phyloP scores from a whole-genome alignment of 2,888 invertebrate genomes.

The Diogma glabrata region DNA sequence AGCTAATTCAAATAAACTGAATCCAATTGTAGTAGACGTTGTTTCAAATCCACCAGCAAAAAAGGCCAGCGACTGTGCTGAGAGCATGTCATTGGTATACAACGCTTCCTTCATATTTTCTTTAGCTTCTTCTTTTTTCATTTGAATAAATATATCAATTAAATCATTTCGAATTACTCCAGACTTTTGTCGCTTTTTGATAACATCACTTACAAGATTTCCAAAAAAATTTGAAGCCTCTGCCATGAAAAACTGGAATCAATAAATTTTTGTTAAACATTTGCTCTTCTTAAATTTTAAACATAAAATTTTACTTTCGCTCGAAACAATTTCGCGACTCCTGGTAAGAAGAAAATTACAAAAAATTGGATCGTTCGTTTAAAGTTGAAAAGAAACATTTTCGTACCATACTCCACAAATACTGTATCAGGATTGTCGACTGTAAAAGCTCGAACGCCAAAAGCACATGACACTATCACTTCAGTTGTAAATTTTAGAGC shows the following conservation, averaged over 20 bases:
- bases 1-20: constrained; percentile 26
- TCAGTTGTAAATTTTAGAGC: constrained; percentile 6
- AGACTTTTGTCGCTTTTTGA: constrained; percentile 32
- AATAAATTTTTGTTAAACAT: too few species aligned
- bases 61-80: constrained; percentile 13
- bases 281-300: too few species aligned
- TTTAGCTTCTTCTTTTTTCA: constrained; percentile 20
- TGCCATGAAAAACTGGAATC: constrained; percentile 33
- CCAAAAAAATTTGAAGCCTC: too few species aligned
- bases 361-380: constrained; percentile 6
- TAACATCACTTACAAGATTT: constrained; percentile 34
- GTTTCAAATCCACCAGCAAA: constrained; percentile 13
- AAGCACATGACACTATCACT: constrained; percentile 12
- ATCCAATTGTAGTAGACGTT: constrained; percentile 25
- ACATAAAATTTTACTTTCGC: constrained; percentile 3
- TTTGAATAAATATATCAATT: constrained; percentile 31
- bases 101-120: constrained; percentile 8
- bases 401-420: not conserved
- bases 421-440: constrained; percentile 8
- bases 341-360: constrained; percentile 10
- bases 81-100: constrained; percentile 9
- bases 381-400: constrained; percentile 5
- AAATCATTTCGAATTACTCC: constrained; percentile 32
- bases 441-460: constrained; percentile 12
- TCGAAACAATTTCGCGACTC: constrained; percentile 1